Evolutionary conservation across 2,888 invertebrate species (phyloP), one percentile per base, ranked within the genome.

Genomic region (Corbicula japonica): DNA sequence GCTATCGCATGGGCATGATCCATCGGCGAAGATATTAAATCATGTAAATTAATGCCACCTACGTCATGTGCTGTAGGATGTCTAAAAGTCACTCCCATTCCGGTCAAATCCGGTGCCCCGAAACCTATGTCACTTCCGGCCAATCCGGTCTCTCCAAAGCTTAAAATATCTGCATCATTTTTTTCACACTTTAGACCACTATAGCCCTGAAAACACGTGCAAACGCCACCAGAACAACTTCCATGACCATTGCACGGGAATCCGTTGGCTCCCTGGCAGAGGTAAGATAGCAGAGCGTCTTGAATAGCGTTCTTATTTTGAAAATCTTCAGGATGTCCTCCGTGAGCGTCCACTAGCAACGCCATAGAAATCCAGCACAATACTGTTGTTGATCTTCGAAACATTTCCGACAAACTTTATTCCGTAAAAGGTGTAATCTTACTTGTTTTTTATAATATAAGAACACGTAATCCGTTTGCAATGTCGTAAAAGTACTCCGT

Each of bases 221-320:
- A 80, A 2, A 23, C 5, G 0, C 76, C 76, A 4, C 26, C 21
- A 1, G 41, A 30, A 56, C 76, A 79, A 2, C 15, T 50, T 35
- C 78, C 78, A 15, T 70, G 65, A 15, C 61, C 70, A 38, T 65
- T 76, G 41, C 80, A 80, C 21, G 48, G 48, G 6, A 50, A 1
- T 2, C 76, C 76, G 54, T 74, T 74, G 4, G 23, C 12, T 18
- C 73, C 66, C 1, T 34, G 50, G 66, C 80, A 80, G 30, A 63
- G 32, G 44, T 74, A 78, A 6, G 73, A 73, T 18, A 73, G 23
- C n/a, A 73, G 26, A 8, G 69, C 73, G 46, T 69, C 54, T 30
- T 62, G 61, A 15, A 77, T 46, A 1, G 46, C 46, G 5, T 48
- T 50, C 18, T n/a, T 35, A 3, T n/a, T 54, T 5, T 34, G 10